Conservation (phyloP, 2,888 invertebrate species). For the Coelinius sp. region DNA sequence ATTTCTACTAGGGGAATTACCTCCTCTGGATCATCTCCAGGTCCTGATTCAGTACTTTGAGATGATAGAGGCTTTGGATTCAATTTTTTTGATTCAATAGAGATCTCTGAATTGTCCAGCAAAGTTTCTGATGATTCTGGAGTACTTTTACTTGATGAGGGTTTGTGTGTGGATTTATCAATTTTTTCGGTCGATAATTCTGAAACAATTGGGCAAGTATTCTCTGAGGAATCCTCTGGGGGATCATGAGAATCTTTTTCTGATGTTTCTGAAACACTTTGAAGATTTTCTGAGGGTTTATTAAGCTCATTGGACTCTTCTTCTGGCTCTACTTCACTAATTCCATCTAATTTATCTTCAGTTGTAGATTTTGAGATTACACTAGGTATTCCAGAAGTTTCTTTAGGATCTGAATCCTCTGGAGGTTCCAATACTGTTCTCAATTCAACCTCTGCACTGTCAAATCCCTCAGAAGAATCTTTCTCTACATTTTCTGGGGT, state of each 20-base stretch:
- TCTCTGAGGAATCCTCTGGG: not conserved
- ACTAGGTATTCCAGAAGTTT: not conserved
- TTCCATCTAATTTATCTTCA: too few species aligned
- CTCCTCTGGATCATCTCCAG: not conserved
- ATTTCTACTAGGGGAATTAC: not conserved
- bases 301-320: not conserved
- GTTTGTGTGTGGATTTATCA: not conserved
- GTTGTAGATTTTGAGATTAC: not conserved
- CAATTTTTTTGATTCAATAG: not conserved
- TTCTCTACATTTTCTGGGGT: not conserved
- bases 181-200: too few species aligned
- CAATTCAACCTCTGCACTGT: too few species aligned
- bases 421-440: not conserved
- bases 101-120: not conserved
- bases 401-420: not conserved
- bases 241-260: not conserved
- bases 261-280: not conserved
- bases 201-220: not conserved
- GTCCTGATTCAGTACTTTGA: constrained; percentile 41
- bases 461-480: too few species aligned
- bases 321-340: too few species aligned
- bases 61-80: not conserved
- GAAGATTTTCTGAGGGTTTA: not conserved
- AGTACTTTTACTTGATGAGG: not conserved
- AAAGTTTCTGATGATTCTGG: not conserved